Conservation (phyloP, 1,140 invertebrate genomes). For the Leptinotarsa lineolata region DNA sequence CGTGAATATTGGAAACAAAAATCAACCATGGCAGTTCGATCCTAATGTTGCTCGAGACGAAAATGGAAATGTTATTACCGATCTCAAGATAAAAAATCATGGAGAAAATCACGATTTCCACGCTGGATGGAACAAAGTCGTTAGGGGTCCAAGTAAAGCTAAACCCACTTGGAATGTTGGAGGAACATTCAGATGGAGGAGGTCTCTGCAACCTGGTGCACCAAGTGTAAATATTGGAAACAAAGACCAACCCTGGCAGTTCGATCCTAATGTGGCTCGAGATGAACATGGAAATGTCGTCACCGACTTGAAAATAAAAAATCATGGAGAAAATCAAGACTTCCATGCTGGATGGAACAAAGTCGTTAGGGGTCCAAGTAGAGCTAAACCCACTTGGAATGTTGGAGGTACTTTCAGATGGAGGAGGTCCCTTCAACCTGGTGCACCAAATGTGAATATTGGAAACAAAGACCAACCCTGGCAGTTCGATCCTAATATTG, state of each 20-base stretch:
- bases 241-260: background rate
- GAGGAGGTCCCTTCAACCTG: too few species aligned
- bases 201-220: conserved; percentile 25
- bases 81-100: conserved; percentile 30
- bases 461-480: too few species aligned
- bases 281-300: conserved; percentile 36
- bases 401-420: conserved; percentile 36
- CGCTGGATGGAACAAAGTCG: conserved; percentile 34
- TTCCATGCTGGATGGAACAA: conserved; percentile 38
- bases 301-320: conserved; percentile 26
- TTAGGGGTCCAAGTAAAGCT: conserved; percentile 1
- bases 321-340: conserved; percentile 38
- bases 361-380: conserved; percentile 25
- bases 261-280: too few species aligned
- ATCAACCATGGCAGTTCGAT: conserved; percentile 32
- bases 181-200: background rate
- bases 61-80: conserved; percentile 30
- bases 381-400: conserved; percentile 38
- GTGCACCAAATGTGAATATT: too few species aligned
- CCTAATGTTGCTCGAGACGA: conserved; percentile 33
- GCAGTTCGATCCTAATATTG: conserved; percentile 35
- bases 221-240: conserved; percentile 34
- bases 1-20: conserved; percentile 33
- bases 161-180: conserved; percentile 2
- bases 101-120: conserved; percentile 38